phyloP scores from a whole-genome alignment of 2,888 invertebrate species.

The Bembecia ichneumoniformis region DNA sequence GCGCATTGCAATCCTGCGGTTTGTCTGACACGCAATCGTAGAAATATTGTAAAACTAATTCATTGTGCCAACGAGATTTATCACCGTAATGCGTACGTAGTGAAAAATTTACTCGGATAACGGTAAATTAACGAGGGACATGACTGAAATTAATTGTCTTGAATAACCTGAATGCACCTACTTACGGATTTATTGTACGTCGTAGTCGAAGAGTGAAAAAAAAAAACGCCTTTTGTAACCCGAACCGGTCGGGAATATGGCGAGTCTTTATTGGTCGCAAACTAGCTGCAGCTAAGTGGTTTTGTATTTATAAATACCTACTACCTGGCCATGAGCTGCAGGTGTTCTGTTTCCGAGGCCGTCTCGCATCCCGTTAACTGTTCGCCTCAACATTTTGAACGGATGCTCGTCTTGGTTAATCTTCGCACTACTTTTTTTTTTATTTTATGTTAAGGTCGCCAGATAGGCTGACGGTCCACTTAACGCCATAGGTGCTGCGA shows the following conservation, averaged over 20 bases:
- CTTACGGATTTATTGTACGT: conserved; percentile 6
- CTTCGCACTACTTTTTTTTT: too few species aligned
- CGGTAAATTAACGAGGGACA: too few species aligned
- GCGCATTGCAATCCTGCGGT: conserved; percentile 25
- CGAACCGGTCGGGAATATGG: conserved; percentile 4
- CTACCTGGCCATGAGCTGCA: not conserved
- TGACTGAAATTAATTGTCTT: too few species aligned
- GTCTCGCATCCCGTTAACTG: not conserved
- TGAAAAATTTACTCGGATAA: too few species aligned
- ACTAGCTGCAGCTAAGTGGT: not conserved
- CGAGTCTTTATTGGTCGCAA: conserved; percentile 6
- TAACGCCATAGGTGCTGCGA: too few species aligned
- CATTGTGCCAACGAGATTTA: not conserved
- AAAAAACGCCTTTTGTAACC: conserved; percentile 4
- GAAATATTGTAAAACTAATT: conserved; percentile 9
- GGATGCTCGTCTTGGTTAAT: not conserved
- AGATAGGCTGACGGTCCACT: too few species aligned
- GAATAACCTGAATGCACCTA: too few species aligned
- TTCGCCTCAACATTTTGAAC: not conserved
- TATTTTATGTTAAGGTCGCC: too few species aligned
- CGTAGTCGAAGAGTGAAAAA: conserved; percentile 10
- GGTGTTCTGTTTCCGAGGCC: not conserved
- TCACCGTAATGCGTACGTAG: too few species aligned
- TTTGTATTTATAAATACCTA: not conserved
- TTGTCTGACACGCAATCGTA: conserved; percentile 13